These are phyloP conservation scores for Hypolimnas misippus DNA, from an alignment of 2,888 invertebrate species.

Conservation along the genomic window DNA sequence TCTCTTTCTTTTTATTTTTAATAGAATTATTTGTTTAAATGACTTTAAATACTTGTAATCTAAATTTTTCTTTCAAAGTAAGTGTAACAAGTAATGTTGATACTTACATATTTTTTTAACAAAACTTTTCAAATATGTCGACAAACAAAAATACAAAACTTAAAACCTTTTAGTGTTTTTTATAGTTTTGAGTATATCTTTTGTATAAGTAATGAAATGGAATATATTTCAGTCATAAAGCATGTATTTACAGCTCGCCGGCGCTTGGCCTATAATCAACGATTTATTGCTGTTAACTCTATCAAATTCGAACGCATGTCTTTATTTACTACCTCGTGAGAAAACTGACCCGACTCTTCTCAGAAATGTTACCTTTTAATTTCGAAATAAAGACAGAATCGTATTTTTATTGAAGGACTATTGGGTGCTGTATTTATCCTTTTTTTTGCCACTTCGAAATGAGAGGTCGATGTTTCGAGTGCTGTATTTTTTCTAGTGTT, in stretches of 20 bases:
- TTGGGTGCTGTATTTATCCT: constrained; percentile 62
- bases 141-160: too few species aligned
- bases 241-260: constrained; percentile 71
- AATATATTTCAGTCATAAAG: constrained; percentile 63
- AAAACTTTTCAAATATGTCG: too few species aligned
- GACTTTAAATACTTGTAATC: too few species aligned
- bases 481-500: constrained; percentile 58
- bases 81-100: too few species aligned
- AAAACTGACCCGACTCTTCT: constrained; percentile 66
- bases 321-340: constrained; percentile 67
- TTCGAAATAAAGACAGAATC: constrained; percentile 76
- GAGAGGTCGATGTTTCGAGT: constrained; percentile 44
- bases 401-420: constrained; percentile 75
- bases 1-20: too few species aligned
- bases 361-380: constrained; percentile 75
- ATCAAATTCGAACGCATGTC: constrained; percentile 65
- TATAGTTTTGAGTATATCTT: not conserved
- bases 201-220: constrained; percentile 11
- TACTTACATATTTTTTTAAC: too few species aligned
- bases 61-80: too few species aligned
- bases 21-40: too few species aligned
- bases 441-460: constrained; percentile 59
- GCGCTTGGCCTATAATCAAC: constrained; percentile 76
- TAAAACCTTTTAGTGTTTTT: too few species aligned
- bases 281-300: constrained; percentile 76